Percentiles rank a stretch among this genome's conserved stretches.
Evolutionary conservation across 2,113 vertebrate genomes (phyloP).

Genomic region (Brachypteracias leptosomus): DNA sequence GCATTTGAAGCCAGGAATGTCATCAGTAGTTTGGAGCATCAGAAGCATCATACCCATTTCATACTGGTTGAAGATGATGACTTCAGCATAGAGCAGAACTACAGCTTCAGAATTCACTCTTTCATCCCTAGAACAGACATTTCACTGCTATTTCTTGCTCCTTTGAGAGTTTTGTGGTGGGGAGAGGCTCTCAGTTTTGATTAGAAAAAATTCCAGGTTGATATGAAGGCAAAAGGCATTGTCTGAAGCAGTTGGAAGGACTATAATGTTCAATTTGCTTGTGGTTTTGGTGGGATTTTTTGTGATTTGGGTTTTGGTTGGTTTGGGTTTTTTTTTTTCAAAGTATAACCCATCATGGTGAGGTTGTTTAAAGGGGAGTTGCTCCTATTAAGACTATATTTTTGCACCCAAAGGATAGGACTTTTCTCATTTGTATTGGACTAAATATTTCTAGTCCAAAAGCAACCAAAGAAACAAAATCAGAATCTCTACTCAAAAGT

Average conservation of each 20-base stretch:
- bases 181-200: not conserved
- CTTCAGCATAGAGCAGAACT: not conserved
- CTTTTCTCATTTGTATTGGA: not conserved
- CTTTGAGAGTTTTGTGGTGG: not conserved
- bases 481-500: not conserved
- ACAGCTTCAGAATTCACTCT: not conserved
- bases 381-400: rapidly evolving
- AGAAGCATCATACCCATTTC: not conserved
- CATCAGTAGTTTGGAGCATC: not conserved
- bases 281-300: not conserved
- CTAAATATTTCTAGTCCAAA: not conserved
- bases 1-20: not conserved
- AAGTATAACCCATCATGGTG: not conserved
- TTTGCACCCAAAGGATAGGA: not conserved
- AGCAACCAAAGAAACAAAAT: not conserved
- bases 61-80: rapidly evolving
- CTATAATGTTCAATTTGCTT: not conserved
- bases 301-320: not conserved
- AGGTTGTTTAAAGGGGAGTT: not conserved
- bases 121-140: not conserved
- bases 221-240: not conserved
- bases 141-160: not conserved
- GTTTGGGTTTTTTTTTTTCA: not conserved
- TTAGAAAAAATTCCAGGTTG: not conserved
- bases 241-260: not conserved